A percentile compares a stretch with the other conserved stretches of the same genome.
Evolutionary conservation across 1,140 invertebrate genomes (phyloP).

Genomic region (Papilio xuthus): DNA sequence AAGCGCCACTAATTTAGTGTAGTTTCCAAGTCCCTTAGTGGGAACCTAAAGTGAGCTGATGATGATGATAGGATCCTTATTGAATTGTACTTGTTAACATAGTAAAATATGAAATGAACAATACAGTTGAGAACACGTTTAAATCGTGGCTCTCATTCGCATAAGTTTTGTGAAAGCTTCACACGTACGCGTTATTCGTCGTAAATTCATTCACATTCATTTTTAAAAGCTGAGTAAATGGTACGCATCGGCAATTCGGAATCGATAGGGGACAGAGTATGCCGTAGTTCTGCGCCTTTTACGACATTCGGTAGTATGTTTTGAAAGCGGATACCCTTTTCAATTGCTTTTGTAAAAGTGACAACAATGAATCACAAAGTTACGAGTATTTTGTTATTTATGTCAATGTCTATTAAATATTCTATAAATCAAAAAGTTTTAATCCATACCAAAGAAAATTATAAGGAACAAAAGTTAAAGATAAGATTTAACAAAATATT

Average conservation of each 20-base stretch:
- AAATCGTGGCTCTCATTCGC: not conserved
- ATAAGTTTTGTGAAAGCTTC: slow-evolving; percentile 1
- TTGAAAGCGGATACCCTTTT: not conserved
- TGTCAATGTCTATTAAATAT: too few relatives aligned
- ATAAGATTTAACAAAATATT: too few relatives aligned
- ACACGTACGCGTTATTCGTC: slow-evolving; percentile 4
- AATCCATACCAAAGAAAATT: not conserved
- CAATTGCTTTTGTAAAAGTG: not conserved
- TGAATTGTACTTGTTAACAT: not conserved
- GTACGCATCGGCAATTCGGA: not conserved
- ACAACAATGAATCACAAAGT: not conserved
- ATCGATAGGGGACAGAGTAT: not conserved
- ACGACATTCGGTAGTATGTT: not conserved
- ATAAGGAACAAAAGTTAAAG: not conserved
- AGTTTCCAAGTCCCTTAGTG: too few relatives aligned
- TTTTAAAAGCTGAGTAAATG: slow-evolving; percentile 10
- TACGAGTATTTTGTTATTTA: not conserved
- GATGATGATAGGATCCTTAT: too few relatives aligned
- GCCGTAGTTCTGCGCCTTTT: not conserved
- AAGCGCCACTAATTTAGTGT: too few relatives aligned
- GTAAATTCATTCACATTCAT: slow-evolving; percentile 12
- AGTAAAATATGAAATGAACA: not conserved
- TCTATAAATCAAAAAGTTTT: not conserved
- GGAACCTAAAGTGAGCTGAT: too few relatives aligned
- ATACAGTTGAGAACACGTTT: not conserved